phyloP scores from a whole-genome alignment of 2,888 invertebrate species.

The Phalera bucephala region DNA sequence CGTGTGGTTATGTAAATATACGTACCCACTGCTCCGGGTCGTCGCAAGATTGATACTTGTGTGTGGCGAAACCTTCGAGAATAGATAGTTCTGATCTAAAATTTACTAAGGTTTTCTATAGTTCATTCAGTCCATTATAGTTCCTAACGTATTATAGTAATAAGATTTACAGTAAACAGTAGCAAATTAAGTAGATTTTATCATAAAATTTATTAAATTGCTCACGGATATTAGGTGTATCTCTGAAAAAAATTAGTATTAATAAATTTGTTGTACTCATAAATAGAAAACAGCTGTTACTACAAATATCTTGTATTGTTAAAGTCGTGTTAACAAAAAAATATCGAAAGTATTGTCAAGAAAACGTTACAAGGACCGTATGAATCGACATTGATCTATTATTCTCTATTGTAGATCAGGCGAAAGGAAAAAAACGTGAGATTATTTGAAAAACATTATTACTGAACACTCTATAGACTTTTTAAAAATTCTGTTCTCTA shows the following conservation, averaged over 20 bases:
- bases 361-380: constrained; percentile 63
- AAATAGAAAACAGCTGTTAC: constrained; percentile 16
- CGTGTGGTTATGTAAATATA: too few species aligned
- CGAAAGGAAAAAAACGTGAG: constrained; percentile 4
- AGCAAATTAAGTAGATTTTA: too few species aligned
- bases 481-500: background rate
- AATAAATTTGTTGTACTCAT: background rate
- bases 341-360: constrained; percentile 58
- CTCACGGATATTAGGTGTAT: background rate
- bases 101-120: too few species aligned
- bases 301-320: constrained; percentile 18
- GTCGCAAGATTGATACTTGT: too few species aligned
- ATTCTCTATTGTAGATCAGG: background rate
- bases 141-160: too few species aligned
- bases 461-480: too few species aligned
- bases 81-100: too few species aligned
- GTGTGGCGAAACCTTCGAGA: too few species aligned
- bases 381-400: constrained; percentile 37
- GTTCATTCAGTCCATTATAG: too few species aligned
- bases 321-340: constrained; percentile 17
- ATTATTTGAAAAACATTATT: background rate
- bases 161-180: too few species aligned
- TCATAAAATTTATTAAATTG: too few species aligned
- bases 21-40: too few species aligned
- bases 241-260: background rate